These are phyloP conservation scores for Rhegmatorhina hoffmannsi DNA, from an alignment of 2,113 vertebrate genomes.

Conservation along the genomic window DNA sequence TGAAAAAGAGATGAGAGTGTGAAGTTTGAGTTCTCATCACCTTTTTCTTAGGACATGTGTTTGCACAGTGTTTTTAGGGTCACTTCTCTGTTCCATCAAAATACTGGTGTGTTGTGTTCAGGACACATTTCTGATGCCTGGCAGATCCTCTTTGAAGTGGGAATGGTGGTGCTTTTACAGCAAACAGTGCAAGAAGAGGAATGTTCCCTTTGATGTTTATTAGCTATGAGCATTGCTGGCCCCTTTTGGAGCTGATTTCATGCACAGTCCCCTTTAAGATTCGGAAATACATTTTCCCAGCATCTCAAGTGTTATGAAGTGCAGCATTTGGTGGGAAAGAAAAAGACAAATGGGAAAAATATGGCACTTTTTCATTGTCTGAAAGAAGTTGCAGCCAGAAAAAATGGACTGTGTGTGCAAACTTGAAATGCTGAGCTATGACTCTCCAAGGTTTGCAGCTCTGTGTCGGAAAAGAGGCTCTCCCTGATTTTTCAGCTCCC, in stretches of 20 bases:
- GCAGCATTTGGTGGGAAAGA: neutral
- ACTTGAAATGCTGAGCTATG: neutral
- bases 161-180: neutral
- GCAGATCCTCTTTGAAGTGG: neutral
- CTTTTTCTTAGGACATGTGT: neutral
- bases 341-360: conserved; percentile 33
- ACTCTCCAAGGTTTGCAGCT: neutral
- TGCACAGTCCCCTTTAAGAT: neutral
- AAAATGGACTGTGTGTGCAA: neutral
- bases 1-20: neutral
- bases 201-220: conserved; percentile 17
- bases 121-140: neutral
- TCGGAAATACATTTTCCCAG: neutral
- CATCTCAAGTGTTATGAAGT: neutral
- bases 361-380: neutral
- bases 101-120: neutral
- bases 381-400: neutral
- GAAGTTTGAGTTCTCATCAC: neutral
- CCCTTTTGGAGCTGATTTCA: conserved; percentile 10
- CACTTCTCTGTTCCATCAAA: neutral
- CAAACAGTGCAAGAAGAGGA: neutral
- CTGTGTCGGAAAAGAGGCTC: neutral
- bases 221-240: neutral
- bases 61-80: neutral
- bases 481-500: neutral